Conservation (phyloP, 2,113 vertebrate genomes). For the Cairina moschata region DNA sequence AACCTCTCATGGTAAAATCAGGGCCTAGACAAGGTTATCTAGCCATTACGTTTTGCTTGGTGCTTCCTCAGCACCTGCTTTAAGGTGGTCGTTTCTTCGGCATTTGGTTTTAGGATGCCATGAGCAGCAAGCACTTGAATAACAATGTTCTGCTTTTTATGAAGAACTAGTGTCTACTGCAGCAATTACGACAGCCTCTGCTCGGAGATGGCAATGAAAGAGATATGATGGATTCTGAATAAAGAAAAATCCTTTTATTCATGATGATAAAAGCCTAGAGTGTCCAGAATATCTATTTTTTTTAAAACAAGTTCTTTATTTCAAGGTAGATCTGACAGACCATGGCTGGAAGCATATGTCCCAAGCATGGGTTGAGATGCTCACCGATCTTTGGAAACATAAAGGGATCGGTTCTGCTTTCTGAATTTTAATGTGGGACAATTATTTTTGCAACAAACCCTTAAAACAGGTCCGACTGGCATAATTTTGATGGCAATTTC, state of each 20-base stretch:
- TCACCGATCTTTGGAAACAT: not conserved
- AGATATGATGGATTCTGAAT: not conserved
- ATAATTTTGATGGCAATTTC: not conserved
- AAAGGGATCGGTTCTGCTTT: not conserved
- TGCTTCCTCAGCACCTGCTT: not conserved
- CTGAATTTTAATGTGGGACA: not conserved
- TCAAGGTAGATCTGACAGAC: not conserved
- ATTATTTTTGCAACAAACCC: not conserved
- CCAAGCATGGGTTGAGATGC: not conserved
- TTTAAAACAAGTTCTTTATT: not conserved
- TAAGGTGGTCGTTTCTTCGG: not conserved
- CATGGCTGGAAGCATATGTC: not conserved
- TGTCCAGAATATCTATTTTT: not conserved
- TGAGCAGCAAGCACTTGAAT: not conserved
- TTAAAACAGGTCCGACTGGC: not conserved
- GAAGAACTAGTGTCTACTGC: not conserved
- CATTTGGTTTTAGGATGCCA: not conserved
- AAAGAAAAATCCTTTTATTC: slow-evolving; percentile 1
- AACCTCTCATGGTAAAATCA: no score
- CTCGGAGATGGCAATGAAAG: not conserved
- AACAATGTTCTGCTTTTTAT: not conserved
- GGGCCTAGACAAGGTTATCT: not conserved
- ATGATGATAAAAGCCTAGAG: not conserved
- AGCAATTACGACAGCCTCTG: not conserved
- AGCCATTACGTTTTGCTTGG: not conserved